Evolutionary conservation across 2,113 vertebrate species (phyloP).

Genomic region (Nycticebus coucang): DNA sequence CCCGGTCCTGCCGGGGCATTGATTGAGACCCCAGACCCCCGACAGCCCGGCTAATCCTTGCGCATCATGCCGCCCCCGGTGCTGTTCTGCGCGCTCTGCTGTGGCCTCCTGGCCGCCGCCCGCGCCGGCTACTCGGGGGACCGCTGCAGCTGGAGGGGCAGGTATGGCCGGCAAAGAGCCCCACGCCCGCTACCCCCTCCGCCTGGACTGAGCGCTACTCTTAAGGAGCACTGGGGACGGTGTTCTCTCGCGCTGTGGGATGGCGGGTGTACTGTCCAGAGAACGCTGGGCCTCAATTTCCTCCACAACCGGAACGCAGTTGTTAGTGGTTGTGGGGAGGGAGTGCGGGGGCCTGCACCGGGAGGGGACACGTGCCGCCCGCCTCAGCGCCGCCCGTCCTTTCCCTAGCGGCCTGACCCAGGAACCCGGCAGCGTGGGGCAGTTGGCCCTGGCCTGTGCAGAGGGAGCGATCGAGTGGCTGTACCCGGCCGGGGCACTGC

Average conservation of each 20-base stretch:
- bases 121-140: slow-evolving; percentile 86
- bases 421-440: slow-evolving; percentile 92
- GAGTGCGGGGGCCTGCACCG: neutral
- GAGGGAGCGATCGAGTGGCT: slow-evolving; percentile 94
- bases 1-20: neutral
- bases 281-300: neutral
- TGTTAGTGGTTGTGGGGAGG: neutral
- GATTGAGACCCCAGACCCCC: neutral
- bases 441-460: slow-evolving; percentile 91
- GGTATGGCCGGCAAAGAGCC: slow-evolving; percentile 80
- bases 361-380: fast-evolving
- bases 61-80: neutral
- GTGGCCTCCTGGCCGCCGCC: slow-evolving; percentile 81
- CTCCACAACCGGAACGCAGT: neutral
- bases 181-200: neutral
- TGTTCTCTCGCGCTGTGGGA: neutral
- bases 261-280: neutral
- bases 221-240: neutral
- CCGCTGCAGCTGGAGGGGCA: slow-evolving; percentile 93
- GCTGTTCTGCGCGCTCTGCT: slow-evolving; percentile 83
- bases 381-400: neutral
- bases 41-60: neutral
- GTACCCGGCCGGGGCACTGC: slow-evolving; percentile 93
- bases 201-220: neutral
- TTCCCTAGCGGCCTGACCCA: slow-evolving; percentile 90